phyloP scores from a whole-genome alignment of 2,888 invertebrate species.

The Eupithecia abbreviata region DNA sequence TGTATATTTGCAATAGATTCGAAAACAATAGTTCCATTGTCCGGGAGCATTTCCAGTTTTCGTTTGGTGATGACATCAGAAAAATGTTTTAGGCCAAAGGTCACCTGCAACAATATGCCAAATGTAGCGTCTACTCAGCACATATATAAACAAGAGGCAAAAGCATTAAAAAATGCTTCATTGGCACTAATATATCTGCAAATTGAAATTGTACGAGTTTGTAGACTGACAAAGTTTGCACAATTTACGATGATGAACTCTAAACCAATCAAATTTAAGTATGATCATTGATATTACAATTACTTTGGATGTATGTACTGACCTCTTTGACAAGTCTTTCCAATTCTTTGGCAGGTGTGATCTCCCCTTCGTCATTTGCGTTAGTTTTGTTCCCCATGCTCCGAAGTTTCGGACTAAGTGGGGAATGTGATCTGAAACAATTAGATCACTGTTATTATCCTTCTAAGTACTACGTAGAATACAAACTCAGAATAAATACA shows the following conservation, averaged over 20 bases:
- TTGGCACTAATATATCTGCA: neutral
- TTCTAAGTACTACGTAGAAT: neutral
- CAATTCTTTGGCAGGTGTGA: slow-evolving; percentile 88
- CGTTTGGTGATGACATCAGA: slow-evolving; percentile 96
- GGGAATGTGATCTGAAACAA: slow-evolving; percentile 84
- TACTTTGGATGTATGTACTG: slow-evolving; percentile 18
- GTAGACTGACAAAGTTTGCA: neutral
- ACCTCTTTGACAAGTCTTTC: slow-evolving; percentile 90
- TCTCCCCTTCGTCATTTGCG: slow-evolving; percentile 84
- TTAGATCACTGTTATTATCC: neutral
- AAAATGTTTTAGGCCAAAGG: slow-evolving; percentile 90
- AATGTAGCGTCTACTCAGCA: neutral
- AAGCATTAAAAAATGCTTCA: neutral
- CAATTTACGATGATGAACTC: too few species aligned
- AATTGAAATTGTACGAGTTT: neutral
- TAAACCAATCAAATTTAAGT: neutral
- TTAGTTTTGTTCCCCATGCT: slow-evolving; percentile 78
- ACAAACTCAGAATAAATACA: neutral
- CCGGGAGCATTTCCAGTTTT: slow-evolving; percentile 96
- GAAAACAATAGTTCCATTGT: slow-evolving; percentile 96
- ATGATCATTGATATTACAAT: neutral
- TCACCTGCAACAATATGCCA: slow-evolving; percentile 63
- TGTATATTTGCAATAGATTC: slow-evolving; percentile 96
- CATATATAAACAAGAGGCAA: neutral
- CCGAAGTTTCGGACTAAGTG: slow-evolving; percentile 85